Conservation (phyloP, 2,888 invertebrate genomes). For the Lasioglossum malachurum region DNA sequence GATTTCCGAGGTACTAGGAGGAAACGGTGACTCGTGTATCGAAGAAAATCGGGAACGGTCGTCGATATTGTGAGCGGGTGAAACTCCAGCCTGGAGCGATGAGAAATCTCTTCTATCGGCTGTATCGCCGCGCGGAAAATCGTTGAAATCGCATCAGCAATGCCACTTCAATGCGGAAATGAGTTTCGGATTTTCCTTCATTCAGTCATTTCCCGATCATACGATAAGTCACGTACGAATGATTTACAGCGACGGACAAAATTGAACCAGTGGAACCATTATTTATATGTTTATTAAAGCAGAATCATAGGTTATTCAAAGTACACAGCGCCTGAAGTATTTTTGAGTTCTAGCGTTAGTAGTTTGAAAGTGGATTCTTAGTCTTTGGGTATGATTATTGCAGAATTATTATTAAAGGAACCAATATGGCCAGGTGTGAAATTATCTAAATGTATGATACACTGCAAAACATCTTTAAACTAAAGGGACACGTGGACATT, state of each 20-base stretch:
- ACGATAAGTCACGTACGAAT: not conserved
- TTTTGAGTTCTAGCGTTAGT: conserved; percentile 87
- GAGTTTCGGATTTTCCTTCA: not conserved
- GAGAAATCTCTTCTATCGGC: conserved; percentile 42
- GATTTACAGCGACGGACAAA: not conserved
- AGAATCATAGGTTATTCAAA: conserved; percentile 87
- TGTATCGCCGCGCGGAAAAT: not conserved
- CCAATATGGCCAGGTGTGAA: conserved; percentile 91
- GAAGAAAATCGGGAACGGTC: conserved; percentile 41
- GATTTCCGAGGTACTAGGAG: not conserved
- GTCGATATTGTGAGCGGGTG: conserved; percentile 9
- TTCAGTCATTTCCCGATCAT: not conserved
- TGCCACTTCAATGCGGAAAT: not conserved
- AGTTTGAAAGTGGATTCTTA: conserved; percentile 96
- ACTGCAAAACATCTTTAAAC: conserved; percentile 86
- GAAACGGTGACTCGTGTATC: conserved; percentile 19
- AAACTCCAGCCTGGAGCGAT: conserved; percentile 19
- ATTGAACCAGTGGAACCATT: not conserved
- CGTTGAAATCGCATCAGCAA: not conserved
- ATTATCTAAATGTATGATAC: conserved; percentile 90
- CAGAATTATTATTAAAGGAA: conserved; percentile 91
- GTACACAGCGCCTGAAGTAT: conserved; percentile 93
- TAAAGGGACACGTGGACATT: too few relatives aligned
- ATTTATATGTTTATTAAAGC: too few relatives aligned
- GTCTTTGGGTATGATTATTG: conserved; percentile 96